Conservation (phyloP, 2,888 invertebrate species). For the Ochropleura leucogaster region DNA sequence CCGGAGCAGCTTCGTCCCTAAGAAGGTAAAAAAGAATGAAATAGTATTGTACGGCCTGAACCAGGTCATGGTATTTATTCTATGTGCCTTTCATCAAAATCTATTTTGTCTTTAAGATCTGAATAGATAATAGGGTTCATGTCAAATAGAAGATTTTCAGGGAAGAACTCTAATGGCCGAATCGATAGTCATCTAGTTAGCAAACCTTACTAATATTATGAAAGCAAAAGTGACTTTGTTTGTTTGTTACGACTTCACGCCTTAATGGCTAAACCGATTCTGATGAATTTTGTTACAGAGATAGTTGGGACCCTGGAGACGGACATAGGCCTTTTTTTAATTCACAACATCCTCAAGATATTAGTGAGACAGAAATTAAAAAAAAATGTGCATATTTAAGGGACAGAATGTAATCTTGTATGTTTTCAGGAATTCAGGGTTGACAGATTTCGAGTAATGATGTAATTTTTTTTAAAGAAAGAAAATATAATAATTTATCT, state of each 20-base stretch:
- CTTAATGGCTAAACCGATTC: too few relatives aligned
- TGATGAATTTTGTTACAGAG: too few relatives aligned
- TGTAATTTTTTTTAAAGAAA: too few relatives aligned
- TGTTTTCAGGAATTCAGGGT: not conserved
- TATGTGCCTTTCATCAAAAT: not conserved
- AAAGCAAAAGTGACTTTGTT: too few relatives aligned
- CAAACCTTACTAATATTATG: too few relatives aligned
- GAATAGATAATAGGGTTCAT: not conserved
- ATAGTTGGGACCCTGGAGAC: too few relatives aligned
- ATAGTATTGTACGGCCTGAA: not conserved
- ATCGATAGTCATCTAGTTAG: not conserved
- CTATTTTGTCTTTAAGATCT: not conserved
- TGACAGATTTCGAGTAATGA: not conserved
- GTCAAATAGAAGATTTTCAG: not conserved
- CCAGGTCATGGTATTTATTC: not conserved
- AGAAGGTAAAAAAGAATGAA: not conserved
- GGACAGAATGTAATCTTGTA: not conserved
- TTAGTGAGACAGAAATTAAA: too few relatives aligned
- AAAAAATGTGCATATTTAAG: not conserved
- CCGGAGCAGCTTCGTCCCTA: not conserved
- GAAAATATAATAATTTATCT: not conserved
- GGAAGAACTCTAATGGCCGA: not conserved
- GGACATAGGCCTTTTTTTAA: too few relatives aligned
- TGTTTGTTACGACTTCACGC: too few relatives aligned
- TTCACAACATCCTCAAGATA: too few relatives aligned